Conservation (phyloP, 2,888 invertebrate genomes). For the Sphinx pinastri region DNA sequence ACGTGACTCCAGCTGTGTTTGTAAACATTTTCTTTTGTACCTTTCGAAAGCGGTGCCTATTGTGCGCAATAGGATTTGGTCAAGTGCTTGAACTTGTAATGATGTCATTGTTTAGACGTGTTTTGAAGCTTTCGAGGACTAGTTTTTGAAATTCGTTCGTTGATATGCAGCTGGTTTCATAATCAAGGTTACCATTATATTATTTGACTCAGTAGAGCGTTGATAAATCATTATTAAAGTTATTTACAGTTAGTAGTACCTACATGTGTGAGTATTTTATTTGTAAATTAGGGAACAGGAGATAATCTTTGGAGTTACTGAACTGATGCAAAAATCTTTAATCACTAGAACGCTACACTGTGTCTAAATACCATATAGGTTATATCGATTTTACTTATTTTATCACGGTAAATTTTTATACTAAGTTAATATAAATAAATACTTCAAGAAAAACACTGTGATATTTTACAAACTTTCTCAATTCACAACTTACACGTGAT, state of each 20-base stretch:
- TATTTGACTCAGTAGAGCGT: too few relatives aligned
- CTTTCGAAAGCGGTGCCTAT: slow-evolving; percentile 25
- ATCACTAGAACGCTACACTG: too few relatives aligned
- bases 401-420: too few relatives aligned
- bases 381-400: too few relatives aligned
- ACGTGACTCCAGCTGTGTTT: slow-evolving; percentile 26
- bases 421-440: too few relatives aligned
- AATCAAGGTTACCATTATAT: too few relatives aligned
- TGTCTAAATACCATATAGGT: too few relatives aligned
- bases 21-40: slow-evolving; percentile 27
- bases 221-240: too few relatives aligned
- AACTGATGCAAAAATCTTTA: background rate
- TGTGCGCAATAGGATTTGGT: slow-evolving; percentile 19
- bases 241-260: background rate
- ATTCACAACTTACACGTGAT: too few relatives aligned
- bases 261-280: too few relatives aligned
- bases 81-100: slow-evolving; percentile 23
- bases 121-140: slow-evolving; percentile 1
- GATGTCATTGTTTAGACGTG: slow-evolving; percentile 27
- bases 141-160: background rate
- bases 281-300: too few relatives aligned
- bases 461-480: background rate
- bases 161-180: background rate
- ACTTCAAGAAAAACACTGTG: background rate
- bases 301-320: too few relatives aligned